Base-by-base conservation (phyloP, 1,140 invertebrate genomes). In the Conus betulinus region DNA sequence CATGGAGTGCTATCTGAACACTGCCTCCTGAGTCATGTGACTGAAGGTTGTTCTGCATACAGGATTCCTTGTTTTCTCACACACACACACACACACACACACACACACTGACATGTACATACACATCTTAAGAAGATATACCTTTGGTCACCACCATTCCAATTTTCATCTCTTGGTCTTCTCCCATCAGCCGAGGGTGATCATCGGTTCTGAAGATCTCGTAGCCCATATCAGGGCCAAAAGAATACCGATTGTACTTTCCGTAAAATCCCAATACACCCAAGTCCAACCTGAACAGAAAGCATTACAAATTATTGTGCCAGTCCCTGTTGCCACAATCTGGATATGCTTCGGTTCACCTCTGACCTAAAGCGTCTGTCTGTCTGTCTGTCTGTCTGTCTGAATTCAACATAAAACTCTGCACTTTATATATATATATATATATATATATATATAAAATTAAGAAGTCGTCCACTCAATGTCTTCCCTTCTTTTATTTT, bases 131-230 rank as follows among this genome's bases (percentile, higher is more conserved):
- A 82, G 2, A 5, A 1, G 25, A 17, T 51, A 10, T 39, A 87
- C 85, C 85, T 87, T 87, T 87, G 25, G 78, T 10, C 23, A 87
- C 85, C 6, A 53, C 27, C 85, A 87, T 87, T 25, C 85, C 85
- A 55, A 87, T 87, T 17, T 87, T 27, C 13, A 87, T 23, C n/a
- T 87, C 67, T 13, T 39, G 63, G 25, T 79, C 85, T 53, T 78
- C 53, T 10, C 51, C 85, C 74, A 78, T 76, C 8, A 57, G n/a
- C 25, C 85, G 74, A 23, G 85, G 85, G 53, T 57, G 71, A n/a
- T 87, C 74, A 6, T 87, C 85, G 10, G 71, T 87, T 39, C 57
- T 78, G 71, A 71, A 87, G 23, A 87, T n/a, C n/a, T 79, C 51
- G 23, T 85, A 74, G 39, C 85, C 85, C 23, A 25, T 25, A 3